Percentiles rank a stretch among this genome's conserved stretches.
Evolutionary conservation across 2,113 vertebrate species (phyloP).

Genomic region (Ciconia boyciana): DNA sequence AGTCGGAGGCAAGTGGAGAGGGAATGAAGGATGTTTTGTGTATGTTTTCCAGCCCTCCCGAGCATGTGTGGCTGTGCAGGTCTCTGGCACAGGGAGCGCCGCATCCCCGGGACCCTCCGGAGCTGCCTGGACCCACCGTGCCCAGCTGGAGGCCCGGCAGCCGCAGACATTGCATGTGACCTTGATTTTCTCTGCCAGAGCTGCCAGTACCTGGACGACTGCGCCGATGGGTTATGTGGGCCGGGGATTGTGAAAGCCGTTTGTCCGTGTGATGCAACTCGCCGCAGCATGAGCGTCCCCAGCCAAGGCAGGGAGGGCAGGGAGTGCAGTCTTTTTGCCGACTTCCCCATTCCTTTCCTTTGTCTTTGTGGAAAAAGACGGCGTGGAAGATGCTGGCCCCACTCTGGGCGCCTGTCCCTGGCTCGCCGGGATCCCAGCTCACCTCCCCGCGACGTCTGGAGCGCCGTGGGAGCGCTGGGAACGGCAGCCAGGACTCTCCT

Average conservation of each 20-base stretch:
- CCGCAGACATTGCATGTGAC: neutral
- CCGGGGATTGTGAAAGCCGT: slow-evolving; percentile 42
- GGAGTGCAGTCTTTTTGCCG: neutral
- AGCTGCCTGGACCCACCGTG: neutral
- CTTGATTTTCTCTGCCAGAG: neutral
- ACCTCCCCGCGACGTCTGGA: neutral
- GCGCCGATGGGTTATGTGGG: neutral
- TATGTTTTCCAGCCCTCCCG: neutral
- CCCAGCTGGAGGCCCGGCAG: neutral
- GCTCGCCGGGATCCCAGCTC: neutral
- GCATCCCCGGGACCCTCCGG: rapidly evolving
- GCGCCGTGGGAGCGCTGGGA: rapidly evolving
- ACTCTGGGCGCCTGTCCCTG: rapidly evolving
- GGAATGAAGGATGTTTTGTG: neutral
- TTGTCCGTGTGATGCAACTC: neutral
- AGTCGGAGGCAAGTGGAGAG: neutral
- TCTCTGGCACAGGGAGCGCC: neutral
- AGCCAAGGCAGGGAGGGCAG: neutral
- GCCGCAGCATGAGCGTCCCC: neutral
- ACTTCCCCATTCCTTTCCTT: neutral
- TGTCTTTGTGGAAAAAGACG: neutral
- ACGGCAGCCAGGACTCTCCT: neutral
- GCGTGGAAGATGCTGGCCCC: neutral
- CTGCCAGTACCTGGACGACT: neutral
- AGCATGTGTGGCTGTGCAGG: rapidly evolving